These are phyloP conservation scores for Pterostichus madidus DNA, from an alignment of 2,888 invertebrate species.

Conservation along the genomic window DNA sequence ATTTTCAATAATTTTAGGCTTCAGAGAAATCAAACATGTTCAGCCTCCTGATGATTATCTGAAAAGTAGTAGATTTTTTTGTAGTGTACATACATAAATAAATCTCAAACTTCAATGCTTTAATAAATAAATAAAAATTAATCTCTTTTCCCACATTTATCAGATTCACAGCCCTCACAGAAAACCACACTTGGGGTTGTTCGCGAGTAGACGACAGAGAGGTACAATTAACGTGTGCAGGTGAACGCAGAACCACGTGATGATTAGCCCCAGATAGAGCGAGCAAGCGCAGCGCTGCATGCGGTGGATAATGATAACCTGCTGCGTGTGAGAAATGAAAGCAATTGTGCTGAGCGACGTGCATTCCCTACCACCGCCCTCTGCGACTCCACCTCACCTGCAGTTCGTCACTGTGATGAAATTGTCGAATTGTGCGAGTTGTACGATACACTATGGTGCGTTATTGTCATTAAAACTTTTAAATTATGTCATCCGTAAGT, in stretches of 20 bases:
- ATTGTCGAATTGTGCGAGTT: too few relatives aligned
- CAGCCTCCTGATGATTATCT: too few relatives aligned
- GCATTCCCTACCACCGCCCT: slow-evolving; percentile 21
- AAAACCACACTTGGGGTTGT: background rate
- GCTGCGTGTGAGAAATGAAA: slow-evolving; percentile 53
- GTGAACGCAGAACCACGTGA: slow-evolving; percentile 30
- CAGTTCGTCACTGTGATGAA: too few relatives aligned
- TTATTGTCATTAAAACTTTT: slow-evolving; percentile 11
- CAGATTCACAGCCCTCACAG: background rate
- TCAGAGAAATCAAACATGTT: too few relatives aligned
- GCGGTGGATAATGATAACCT: slow-evolving; percentile 48
- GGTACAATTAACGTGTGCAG: slow-evolving; percentile 48
- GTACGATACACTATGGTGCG: too few relatives aligned
- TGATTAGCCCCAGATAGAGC: slow-evolving; percentile 19
- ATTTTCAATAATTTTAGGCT: too few relatives aligned
- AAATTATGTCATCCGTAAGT: slow-evolving; percentile 12
- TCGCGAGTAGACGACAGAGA: background rate
- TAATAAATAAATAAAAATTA: too few relatives aligned
- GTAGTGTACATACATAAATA: too few relatives aligned
- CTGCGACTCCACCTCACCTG: background rate
- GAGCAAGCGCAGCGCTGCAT: slow-evolving; percentile 24
- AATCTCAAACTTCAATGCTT: too few relatives aligned
- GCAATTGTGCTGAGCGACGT: slow-evolving; percentile 58
- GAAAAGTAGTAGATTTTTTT: too few relatives aligned
- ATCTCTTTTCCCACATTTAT: background rate